These are phyloP conservation scores for Myrmecobius fasciatus DNA, from an alignment of 2,113 vertebrate species.

Conservation along the genomic window DNA sequence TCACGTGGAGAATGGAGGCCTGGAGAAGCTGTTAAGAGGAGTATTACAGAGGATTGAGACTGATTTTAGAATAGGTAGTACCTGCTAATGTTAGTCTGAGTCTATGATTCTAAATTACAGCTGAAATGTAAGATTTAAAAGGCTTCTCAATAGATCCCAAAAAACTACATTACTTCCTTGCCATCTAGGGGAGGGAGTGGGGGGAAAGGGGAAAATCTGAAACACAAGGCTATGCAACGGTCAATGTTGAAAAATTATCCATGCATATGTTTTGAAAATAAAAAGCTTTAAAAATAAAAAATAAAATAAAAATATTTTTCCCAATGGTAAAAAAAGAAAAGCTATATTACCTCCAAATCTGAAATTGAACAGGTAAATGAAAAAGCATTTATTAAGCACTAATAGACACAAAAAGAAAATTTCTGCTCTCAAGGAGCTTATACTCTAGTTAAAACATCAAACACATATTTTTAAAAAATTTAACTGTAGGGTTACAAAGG, in stretches of 20 bases:
- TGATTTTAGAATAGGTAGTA: not conserved
- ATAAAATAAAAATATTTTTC: too few relatives aligned
- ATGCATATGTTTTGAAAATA: too few relatives aligned
- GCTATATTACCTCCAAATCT: not conserved
- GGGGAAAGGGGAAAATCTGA: too few relatives aligned
- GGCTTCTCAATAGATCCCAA: not conserved
- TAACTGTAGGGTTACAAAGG: not conserved
- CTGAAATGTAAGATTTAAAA: not conserved
- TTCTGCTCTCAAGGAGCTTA: not conserved
- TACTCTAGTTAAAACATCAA: not conserved
- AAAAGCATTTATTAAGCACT: not conserved
- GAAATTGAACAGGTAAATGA: not conserved
- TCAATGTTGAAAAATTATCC: too few relatives aligned
- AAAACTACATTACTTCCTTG: not conserved
- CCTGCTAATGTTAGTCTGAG: not conserved
- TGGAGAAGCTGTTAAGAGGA: not conserved
- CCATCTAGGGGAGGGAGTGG: too few relatives aligned
- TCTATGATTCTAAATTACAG: not conserved
- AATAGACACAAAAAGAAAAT: not conserved
- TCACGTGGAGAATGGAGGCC: not conserved
- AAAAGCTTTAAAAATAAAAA: too few relatives aligned
- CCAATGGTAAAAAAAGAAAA: not conserved
- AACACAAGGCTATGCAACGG: too few relatives aligned
- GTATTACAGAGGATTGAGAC: not conserved
- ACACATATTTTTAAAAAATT: not conserved